Evolutionary conservation across 2,888 invertebrate genomes (phyloP).

Genomic region (Sclerodermus sp.): DNA sequence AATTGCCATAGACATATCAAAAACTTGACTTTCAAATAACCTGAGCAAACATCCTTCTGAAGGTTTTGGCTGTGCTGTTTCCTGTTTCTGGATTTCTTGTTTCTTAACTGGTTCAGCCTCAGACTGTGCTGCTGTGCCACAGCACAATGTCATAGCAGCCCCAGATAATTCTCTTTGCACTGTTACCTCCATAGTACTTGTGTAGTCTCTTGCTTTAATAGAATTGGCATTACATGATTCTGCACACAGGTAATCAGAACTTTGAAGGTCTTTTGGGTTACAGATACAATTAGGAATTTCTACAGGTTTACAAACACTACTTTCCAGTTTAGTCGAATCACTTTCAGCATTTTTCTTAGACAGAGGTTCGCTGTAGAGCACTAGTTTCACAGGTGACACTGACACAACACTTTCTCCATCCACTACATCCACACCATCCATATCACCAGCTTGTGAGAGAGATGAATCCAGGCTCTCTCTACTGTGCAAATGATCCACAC

Average conservation of each 20-base stretch:
- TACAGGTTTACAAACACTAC: background rate
- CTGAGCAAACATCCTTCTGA: slow-evolving; percentile 76
- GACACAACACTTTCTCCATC: slow-evolving; percentile 43
- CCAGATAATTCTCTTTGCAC: slow-evolving; percentile 48
- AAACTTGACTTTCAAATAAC: slow-evolving; percentile 95
- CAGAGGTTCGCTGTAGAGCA: slow-evolving; percentile 36
- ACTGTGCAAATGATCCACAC: slow-evolving; percentile 64
- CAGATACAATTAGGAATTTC: slow-evolving; percentile 9
- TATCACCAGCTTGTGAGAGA: slow-evolving; percentile 59
- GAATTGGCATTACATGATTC: slow-evolving; percentile 16
- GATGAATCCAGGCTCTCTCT: slow-evolving; percentile 77
- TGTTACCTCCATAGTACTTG: slow-evolving; percentile 26
- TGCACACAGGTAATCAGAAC: slow-evolving; percentile 28
- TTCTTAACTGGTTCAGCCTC: slow-evolving; percentile 37
- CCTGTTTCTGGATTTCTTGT: slow-evolving; percentile 52
- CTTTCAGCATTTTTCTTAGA: slow-evolving; percentile 35
- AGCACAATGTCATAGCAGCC: slow-evolving; percentile 53
- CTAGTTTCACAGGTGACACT: slow-evolving; percentile 38
- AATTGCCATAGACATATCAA: slow-evolving; percentile 98
- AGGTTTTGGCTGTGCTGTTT: slow-evolving; percentile 53
- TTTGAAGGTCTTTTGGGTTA: slow-evolving; percentile 23
- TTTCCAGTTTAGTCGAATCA: slow-evolving; percentile 23
- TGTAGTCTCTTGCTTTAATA: slow-evolving; percentile 15
- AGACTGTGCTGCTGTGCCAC: slow-evolving; percentile 43
- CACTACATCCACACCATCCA: slow-evolving; percentile 49